Conservation (phyloP, 1,140 invertebrate species). For the Amyelois transitella region DNA sequence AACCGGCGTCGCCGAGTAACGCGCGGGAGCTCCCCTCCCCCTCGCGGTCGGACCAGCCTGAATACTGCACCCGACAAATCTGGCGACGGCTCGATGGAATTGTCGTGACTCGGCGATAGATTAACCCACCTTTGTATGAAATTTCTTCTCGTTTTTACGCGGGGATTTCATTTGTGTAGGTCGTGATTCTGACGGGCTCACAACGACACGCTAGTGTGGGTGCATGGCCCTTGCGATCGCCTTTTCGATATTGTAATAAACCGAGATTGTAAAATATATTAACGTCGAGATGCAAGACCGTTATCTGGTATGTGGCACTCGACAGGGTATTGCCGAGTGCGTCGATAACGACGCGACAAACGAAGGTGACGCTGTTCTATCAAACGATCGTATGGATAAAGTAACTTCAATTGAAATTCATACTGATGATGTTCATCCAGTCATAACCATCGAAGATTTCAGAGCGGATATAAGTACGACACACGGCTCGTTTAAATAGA, state of each 20-base stretch:
- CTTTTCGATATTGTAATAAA: constrained; percentile 46
- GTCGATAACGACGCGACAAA: constrained; percentile 31
- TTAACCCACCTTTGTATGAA: constrained; percentile 51
- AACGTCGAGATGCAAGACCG: constrained; percentile 39
- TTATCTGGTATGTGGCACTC: constrained; percentile 48
- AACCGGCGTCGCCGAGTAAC: constrained; percentile 18
- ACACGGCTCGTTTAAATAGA: constrained; percentile 12
- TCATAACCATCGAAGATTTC: constrained; percentile 7
- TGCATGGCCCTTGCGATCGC: constrained; percentile 28
- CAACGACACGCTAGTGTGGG: constrained; percentile 36
- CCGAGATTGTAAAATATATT: constrained; percentile 49
- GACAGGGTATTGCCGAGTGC: constrained; percentile 24
- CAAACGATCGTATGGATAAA: constrained; percentile 13
- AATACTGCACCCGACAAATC: constrained; percentile 52
- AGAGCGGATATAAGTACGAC: constrained; percentile 7
- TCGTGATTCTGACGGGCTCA: constrained; percentile 44
- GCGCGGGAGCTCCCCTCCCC: constrained; percentile 42
- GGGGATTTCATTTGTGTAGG: constrained; percentile 34
- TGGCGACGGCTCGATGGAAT: constrained; percentile 43
- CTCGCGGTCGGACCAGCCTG: constrained; percentile 16
- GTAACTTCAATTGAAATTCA: not conserved
- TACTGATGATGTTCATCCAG: constrained; percentile 15
- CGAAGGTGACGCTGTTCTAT: constrained; percentile 11
- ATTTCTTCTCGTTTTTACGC: constrained; percentile 52
- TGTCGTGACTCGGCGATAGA: constrained; percentile 46